Evolutionary conservation across 2,797 vertebrate genomes (phyloP), one percentile per base, ranked within the genome.

Genomic region (Anableps anableps): DNA sequence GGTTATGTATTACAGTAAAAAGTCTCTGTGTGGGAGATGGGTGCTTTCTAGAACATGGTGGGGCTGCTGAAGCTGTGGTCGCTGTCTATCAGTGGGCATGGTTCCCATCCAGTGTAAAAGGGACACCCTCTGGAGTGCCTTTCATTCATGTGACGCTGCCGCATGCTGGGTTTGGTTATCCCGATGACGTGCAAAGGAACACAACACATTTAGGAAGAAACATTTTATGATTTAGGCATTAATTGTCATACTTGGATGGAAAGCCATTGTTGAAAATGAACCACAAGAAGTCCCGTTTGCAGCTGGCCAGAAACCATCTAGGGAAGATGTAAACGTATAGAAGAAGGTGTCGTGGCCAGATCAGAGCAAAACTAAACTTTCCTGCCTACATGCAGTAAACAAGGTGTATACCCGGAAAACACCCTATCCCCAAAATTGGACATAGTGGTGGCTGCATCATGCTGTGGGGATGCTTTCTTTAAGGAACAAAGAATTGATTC

Each of bases 11-110:
- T 64, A 41, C 66, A 68, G 75, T 80, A 73, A 81, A 85, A 80
- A 26, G 23, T 76, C 10, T 81, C 70, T 75, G 76, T 68, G 8
- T 76, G 60, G 9, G 76, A 73, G 78, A 81, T 70, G 16, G 72
- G 60, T 41, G n/a, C 77, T 83, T 88, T 79, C 80, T 68, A 64
- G 81, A 88, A 74, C 81, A 84, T 26, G 10, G 75, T 47, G 0
- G 41, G 78, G 75, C 78, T 55, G 75, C 78, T 75, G 47, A 66
- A 78, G 83, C 53, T 71, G 60, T 47, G 31, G 47, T 70, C 0
- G 2, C 62, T 75, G 50, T 84, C 83, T 51, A 31, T 83, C 60
- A 38, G 75, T 73, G 72, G 23, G 74, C 74, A 77, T 76, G 53
- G 66, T 58, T 26, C 51, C 34, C 62, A 47, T 38, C 41, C 53